These are phyloP conservation scores for Bergia sp. DNA, from an alignment of 92 coral and sea anemone genomes.

Conservation along the genomic window DNA sequence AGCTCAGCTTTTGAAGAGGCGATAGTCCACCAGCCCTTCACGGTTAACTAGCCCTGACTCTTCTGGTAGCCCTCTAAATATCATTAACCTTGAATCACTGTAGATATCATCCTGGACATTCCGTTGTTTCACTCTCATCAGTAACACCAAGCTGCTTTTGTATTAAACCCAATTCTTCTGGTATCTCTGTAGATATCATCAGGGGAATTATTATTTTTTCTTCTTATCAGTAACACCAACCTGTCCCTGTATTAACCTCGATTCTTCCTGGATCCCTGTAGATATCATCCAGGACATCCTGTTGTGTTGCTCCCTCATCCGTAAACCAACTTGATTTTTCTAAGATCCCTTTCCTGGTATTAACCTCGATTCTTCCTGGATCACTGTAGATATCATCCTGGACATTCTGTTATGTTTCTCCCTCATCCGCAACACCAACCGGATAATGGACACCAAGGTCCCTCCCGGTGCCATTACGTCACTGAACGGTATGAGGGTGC, in stretches of 20 bases:
- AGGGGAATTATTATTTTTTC: conserved; percentile 74
- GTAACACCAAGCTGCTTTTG: conserved; percentile 19
- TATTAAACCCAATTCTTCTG: not conserved
- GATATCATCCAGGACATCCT: conserved; percentile 65
- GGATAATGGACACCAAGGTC: conserved; percentile 79
- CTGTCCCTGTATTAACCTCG: not conserved
- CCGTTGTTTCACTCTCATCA: conserved; percentile 78
- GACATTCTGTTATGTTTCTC: conserved; percentile 82
- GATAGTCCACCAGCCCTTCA: too few species aligned
- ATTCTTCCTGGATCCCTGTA: conserved; percentile 9
- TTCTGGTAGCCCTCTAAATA: not conserved
- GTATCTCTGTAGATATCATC: conserved; percentile 56
- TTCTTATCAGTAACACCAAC: conserved; percentile 76
- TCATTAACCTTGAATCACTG: not conserved
- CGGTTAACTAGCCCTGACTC: not conserved
- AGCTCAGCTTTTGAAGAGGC: too few species aligned
- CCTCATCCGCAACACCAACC: conserved; percentile 74
- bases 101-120: conserved; percentile 64
- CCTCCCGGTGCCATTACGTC: conserved; percentile 84
- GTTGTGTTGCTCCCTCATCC: conserved; percentile 74
- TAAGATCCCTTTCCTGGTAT: not conserved
- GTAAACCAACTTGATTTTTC: conserved; percentile 66
- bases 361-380: not conserved
- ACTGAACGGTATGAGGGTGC: conserved; percentile 88
- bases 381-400: not conserved